Base-by-base conservation (phyloP, 2,113 vertebrate genomes). In the Semicossyphus pulcher region DNA sequence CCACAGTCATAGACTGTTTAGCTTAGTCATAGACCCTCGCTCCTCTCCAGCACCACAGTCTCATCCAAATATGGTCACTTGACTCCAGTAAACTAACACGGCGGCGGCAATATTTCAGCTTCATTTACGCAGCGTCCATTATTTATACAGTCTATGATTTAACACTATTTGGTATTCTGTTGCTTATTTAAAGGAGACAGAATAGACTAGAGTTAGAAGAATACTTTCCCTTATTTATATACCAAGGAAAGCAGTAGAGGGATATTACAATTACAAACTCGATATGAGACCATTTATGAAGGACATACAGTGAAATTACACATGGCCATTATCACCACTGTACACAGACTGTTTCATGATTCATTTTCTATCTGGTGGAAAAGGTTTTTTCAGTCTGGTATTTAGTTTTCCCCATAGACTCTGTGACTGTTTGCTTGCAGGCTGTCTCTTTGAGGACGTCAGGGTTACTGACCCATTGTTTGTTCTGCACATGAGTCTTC, bases 381-480 rank as follows among this genome's bases (percentile, higher is more conserved):
- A 39, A 51, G 9, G 23, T 44, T 48, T 68, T 49, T 11, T 18
- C 34, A 73, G 63, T 36, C 42, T 62, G 34, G 41, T 68, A 45
- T 62, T 67, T 57, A 15, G 31, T 23, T 48, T 28, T 32, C 57
- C 58, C 51, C 0, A 7, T 31, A 52, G 61, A 58, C n/a, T 2
- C 25, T 44, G 54, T 66, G 49, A 66, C 73, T 56, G 23, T 57
- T 60, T 81, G 34, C 58, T 41, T 21, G 29, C 32, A 32, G 54
- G 29, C 34, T 25, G 31, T 67, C 58, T 69, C 51, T 54, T 44
- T 26, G 52, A 68, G 16, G 20, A 70, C 29, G 34, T 57, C 64
- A 25, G 49, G 59, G 69, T 71, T 66, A 66, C 54, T 45, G 60
- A 69, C 56, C 65, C 34, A 51, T 32, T 65, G 60, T 71, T 61